Evolutionary conservation across 2,888 invertebrate genomes (phyloP).

Genomic region (Epicampocera succincta): DNA sequence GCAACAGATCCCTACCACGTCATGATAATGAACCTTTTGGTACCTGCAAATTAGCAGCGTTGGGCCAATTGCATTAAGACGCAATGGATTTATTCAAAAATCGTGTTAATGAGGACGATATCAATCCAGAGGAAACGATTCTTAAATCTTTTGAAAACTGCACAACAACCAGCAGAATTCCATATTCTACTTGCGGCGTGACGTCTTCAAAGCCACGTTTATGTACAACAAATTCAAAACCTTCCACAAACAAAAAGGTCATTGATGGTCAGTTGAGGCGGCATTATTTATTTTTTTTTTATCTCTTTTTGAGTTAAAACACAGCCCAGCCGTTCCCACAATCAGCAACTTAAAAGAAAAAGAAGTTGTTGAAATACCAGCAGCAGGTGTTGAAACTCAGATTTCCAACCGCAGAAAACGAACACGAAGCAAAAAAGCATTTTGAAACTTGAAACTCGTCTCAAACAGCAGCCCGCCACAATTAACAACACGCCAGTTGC

Average conservation of each 20-base stretch:
- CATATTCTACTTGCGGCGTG: no score
- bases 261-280: background rate
- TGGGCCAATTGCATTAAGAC: no score
- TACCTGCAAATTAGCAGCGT: no score
- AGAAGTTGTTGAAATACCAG: background rate
- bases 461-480: background rate
- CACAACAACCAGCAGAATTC: no score
- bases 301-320: conserved; percentile 23
- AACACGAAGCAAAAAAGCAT: no score
- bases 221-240: conserved; percentile 41
- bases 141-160: no score
- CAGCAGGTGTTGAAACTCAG: conserved; percentile 60
- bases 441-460: background rate
- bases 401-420: conserved; percentile 43
- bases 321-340: conserved; percentile 20
- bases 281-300: background rate
- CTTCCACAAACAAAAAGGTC: background rate
- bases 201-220: conserved; percentile 21
- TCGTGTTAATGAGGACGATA: no score
- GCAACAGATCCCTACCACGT: no score
- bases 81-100: no score
- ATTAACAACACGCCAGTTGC: background rate
- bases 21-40: no score
- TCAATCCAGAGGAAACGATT: no score
- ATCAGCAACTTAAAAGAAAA: background rate